These are phyloP conservation scores for Anoura caudifer DNA, from an alignment of 2,113 vertebrate species.

Conservation along the genomic window DNA sequence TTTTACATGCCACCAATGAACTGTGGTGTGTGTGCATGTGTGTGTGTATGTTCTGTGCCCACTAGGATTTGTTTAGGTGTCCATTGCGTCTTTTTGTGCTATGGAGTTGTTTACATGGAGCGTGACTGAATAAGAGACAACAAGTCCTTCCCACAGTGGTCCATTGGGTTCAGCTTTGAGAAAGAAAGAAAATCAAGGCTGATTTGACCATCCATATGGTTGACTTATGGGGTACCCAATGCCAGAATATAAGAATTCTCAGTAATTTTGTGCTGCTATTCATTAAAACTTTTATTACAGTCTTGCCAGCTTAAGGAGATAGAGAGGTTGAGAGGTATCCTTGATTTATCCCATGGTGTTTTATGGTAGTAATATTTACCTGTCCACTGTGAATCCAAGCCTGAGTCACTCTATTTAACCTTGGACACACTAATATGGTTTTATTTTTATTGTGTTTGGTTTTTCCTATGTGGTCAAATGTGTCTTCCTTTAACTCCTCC, in stretches of 20 bases:
- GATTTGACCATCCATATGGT: slow-evolving; percentile 56
- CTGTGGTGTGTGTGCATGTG: neutral
- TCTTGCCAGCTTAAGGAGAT: slow-evolving; percentile 56
- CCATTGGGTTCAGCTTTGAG: slow-evolving; percentile 64
- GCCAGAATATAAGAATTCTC: slow-evolving; percentile 69
- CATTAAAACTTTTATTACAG: slow-evolving; percentile 75
- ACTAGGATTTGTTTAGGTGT: slow-evolving; percentile 77
- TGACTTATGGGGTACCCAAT: slow-evolving; percentile 36
- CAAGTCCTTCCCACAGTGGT: slow-evolving; percentile 73
- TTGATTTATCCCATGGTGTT: slow-evolving; percentile 74
- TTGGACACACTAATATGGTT: slow-evolving; percentile 52
- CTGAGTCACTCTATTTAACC: slow-evolving; percentile 65
- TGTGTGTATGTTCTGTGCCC: slow-evolving; percentile 69
- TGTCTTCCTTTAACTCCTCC: slow-evolving; percentile 67
- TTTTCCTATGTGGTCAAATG: slow-evolving; percentile 52
- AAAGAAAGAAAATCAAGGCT: slow-evolving; percentile 48
- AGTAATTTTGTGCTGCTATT: slow-evolving; percentile 87
- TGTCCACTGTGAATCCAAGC: slow-evolving; percentile 79
- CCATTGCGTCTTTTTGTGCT: slow-evolving; percentile 79
- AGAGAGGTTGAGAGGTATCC: slow-evolving; percentile 31
- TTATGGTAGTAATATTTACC: slow-evolving; percentile 58
- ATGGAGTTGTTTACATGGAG: slow-evolving; percentile 84
- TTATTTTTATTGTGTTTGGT: slow-evolving; percentile 67
- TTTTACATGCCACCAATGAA: slow-evolving; percentile 76
- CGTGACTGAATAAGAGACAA: slow-evolving; percentile 79